Evolutionary conservation across 2,888 invertebrate genomes (phyloP), one percentile per base, ranked within the genome.

Genomic region (Macrophya annulata): DNA sequence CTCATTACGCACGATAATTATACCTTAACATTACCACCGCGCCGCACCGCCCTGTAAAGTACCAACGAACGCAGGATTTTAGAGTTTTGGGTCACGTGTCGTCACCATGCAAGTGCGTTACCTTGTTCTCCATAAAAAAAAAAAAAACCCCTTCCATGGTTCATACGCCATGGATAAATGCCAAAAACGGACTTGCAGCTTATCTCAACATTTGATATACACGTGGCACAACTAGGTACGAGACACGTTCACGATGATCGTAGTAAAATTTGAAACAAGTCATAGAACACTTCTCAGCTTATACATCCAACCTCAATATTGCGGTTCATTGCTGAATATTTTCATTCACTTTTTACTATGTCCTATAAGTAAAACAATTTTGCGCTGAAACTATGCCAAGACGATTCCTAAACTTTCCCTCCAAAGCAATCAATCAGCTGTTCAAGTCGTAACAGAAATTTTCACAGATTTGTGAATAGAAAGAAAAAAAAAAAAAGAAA

Each of bases 1-100:
- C 68, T 71, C 83, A 71, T 83, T 83, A 83, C 83, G 83, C 68
- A 71, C 71, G 83, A 83, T 83, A 83, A 83, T 83, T 83, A 68
- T 51, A 81, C 77, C 77, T 77, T 31, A 17, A 59, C 81, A 25
- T 59, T 15, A 12, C 40, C 40, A 25, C 81, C 15, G 59, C 21
- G 37, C 12, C 37, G 5, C 71, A 12, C 48, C 81, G 21, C 62
- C 21, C 81, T 55, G 51, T 15, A 31, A 17, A 59, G 12, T 43
- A 1, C n/a, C 81, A 62, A 81, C 81, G 43, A 81, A 43, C 59
- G 59, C 43, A 43, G 81, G 25, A 81, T 81, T 62, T 81, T 81
- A 59, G 48, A 76, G 25, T 81, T 81, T 81, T 81, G 81, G 81
- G 81, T 81, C 81, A 40, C 81, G 81, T 59, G 43, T 59, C 81